Evolutionary conservation across 2,888 invertebrate genomes (phyloP).

Genomic region (Ormyrus nitidulus): DNA sequence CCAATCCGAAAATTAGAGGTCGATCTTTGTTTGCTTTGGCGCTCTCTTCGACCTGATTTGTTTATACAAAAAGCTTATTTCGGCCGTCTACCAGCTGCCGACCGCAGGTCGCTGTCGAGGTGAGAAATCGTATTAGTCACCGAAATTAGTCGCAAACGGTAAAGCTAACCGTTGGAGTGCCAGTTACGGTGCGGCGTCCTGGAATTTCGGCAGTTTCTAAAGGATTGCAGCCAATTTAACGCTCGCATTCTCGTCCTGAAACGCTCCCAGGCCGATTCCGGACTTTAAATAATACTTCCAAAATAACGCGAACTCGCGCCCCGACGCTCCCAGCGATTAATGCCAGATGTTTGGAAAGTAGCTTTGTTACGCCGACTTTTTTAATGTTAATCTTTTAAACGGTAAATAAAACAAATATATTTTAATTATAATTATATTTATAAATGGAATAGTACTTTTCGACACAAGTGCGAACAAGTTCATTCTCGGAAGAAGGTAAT

Average conservation of each 20-base stretch:
- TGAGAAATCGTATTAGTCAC: slow-evolving; percentile 60
- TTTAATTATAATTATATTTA: no score
- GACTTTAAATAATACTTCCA: slow-evolving; percentile 17
- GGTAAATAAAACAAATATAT: no score
- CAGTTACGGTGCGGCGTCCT: slow-evolving; percentile 25
- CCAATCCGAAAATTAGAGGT: no score
- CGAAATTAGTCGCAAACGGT: slow-evolving; percentile 60
- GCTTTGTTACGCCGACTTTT: neutral
- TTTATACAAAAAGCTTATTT: slow-evolving; percentile 31
- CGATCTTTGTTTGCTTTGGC: no score
- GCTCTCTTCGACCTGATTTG: slow-evolving; percentile 6
- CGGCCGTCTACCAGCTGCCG: slow-evolving; percentile 16
- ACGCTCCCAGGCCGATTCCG: neutral
- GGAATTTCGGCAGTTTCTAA: slow-evolving; percentile 59
- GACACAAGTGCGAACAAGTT: no score
- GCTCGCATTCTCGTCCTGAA: slow-evolving; percentile 40
- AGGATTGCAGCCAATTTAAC: slow-evolving; percentile 64
- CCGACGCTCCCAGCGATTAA: neutral
- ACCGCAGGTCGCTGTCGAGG: neutral
- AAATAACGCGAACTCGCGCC: slow-evolving; percentile 1
- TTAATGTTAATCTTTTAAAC: no score
- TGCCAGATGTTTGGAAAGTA: neutral
- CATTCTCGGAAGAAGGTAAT: no score
- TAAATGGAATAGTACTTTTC: no score
- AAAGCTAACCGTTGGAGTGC: slow-evolving; percentile 53